A percentile compares a stretch with the other conserved stretches of the same genome.
Conservation (phyloP, 2,797 vertebrate species). For the Neosilurus mollespiculum region DNA sequence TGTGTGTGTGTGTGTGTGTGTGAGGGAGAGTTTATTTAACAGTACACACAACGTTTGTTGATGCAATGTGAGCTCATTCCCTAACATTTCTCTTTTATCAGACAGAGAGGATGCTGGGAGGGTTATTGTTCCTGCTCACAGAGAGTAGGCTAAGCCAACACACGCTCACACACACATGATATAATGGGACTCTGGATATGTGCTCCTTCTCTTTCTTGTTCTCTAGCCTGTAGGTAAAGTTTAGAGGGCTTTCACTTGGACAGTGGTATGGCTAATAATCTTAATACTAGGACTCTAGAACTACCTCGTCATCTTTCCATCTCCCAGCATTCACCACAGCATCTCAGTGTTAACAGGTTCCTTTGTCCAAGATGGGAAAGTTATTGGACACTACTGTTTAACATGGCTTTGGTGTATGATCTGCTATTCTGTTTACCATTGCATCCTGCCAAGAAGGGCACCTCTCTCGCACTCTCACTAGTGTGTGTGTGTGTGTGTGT, state of each 20-base stretch:
- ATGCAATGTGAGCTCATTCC: conserved; percentile 34
- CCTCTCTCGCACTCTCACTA: background rate
- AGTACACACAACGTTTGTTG: conserved; percentile 17
- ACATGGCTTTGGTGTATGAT: background rate
- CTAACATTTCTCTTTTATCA: conserved; percentile 51
- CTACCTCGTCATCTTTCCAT: too few relatives aligned
- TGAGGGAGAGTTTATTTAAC: conserved; percentile 9
- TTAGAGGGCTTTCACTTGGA: background rate
- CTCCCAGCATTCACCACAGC: background rate
- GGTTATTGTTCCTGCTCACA: conserved; percentile 53
- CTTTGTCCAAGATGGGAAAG: background rate
- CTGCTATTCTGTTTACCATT: background rate
- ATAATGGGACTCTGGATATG: too few relatives aligned
- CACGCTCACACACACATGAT: conserved; percentile 4
- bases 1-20: background rate
- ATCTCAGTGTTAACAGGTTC: background rate
- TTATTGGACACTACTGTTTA: background rate
- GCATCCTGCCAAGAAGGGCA: background rate
- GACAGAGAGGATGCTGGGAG: conserved; percentile 41
- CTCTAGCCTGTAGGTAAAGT: background rate
- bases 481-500: background rate
- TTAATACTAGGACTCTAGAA: background rate
- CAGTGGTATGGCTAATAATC: background rate
- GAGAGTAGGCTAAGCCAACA: conserved; percentile 13
- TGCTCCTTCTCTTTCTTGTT: background rate